A percentile compares a stretch with the other conserved stretches of the same genome.
Evolutionary conservation across 2,888 invertebrate species (phyloP).

Genomic region (Cryptocephalus moraei): DNA sequence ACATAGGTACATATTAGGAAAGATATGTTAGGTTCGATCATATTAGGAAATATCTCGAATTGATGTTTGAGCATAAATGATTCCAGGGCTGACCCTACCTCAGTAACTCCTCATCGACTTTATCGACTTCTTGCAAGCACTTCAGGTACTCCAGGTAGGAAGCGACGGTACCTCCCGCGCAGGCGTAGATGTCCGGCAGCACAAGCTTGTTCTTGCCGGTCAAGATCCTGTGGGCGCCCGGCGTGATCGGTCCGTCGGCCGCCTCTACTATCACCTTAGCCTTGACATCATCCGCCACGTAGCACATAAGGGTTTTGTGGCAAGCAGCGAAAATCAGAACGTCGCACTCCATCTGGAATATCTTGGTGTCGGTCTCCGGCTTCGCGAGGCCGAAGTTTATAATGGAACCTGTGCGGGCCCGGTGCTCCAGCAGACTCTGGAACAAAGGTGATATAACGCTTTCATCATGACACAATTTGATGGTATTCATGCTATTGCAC

Average conservation of each 20-base stretch:
- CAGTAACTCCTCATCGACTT: conserved; percentile 7
- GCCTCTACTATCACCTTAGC: conserved; percentile 34
- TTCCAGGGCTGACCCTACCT: conserved; percentile 7
- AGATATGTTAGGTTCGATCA: too few relatives aligned
- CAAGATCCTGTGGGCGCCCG: conserved; percentile 31
- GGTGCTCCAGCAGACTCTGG: conserved; percentile 24
- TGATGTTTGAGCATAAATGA: too few relatives aligned
- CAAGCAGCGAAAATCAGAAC: conserved; percentile 29
- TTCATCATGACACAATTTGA: too few relatives aligned
- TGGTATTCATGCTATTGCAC: too few relatives aligned
- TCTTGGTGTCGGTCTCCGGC: conserved; percentile 16
- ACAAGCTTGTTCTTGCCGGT: conserved; percentile 24
- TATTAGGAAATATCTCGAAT: neutral
- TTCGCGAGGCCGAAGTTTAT: conserved; percentile 21
- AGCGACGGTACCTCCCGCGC: conserved; percentile 26
- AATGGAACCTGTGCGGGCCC: conserved; percentile 21
- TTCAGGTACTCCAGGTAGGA: conserved; percentile 31
- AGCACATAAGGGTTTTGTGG: conserved; percentile 29
- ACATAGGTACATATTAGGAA: too few relatives aligned
- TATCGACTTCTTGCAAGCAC: conserved; percentile 16
- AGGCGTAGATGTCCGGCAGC: conserved; percentile 32
- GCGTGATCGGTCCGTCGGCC: conserved; percentile 30
- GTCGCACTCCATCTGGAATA: conserved; percentile 29
- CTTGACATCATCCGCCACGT: conserved; percentile 28
- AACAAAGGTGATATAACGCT: conserved; percentile 1